Evolutionary conservation across 2,797 vertebrate genomes (phyloP).

Genomic region (Parambassis ranga): DNA sequence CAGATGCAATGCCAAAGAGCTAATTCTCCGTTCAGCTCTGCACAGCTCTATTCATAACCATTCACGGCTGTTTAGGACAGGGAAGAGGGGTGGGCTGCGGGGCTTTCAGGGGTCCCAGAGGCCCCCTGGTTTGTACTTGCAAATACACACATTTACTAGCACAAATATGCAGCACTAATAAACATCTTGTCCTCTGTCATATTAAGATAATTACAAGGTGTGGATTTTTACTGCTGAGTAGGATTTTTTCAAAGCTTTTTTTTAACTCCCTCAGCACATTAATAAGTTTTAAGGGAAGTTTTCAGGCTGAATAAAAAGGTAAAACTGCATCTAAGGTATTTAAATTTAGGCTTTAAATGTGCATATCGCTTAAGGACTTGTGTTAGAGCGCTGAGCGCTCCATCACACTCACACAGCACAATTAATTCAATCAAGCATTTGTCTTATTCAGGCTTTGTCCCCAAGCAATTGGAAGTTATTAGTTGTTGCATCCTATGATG

Average conservation of each 20-base stretch:
- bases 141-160: slow-evolving; percentile 63
- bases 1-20: slow-evolving; percentile 89
- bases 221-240: slow-evolving; percentile 12
- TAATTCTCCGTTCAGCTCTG: slow-evolving; percentile 92
- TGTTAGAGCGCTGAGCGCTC: background rate
- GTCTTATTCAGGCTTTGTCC: slow-evolving; percentile 24
- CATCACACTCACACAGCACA: background rate
- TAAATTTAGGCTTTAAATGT: background rate
- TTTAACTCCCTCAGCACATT: background rate
- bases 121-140: slow-evolving; percentile 66
- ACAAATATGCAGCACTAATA: slow-evolving; percentile 70
- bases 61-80: slow-evolving; percentile 87
- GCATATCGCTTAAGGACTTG: background rate
- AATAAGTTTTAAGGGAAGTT: slow-evolving; percentile 4
- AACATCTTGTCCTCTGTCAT: slow-evolving; percentile 69
- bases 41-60: slow-evolving; percentile 87
- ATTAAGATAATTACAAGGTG: slow-evolving; percentile 53
- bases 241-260: slow-evolving; percentile 13
- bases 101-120: slow-evolving; percentile 65
- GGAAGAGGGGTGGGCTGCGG: slow-evolving; percentile 52
- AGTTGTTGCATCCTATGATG: slow-evolving; percentile 76
- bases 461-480: slow-evolving; percentile 53
- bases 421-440: slow-evolving; percentile 8
- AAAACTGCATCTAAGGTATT: background rate
- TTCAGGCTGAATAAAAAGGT: background rate